Conservation (phyloP, 1,140 invertebrate genomes). For the Formica exsecta region DNA sequence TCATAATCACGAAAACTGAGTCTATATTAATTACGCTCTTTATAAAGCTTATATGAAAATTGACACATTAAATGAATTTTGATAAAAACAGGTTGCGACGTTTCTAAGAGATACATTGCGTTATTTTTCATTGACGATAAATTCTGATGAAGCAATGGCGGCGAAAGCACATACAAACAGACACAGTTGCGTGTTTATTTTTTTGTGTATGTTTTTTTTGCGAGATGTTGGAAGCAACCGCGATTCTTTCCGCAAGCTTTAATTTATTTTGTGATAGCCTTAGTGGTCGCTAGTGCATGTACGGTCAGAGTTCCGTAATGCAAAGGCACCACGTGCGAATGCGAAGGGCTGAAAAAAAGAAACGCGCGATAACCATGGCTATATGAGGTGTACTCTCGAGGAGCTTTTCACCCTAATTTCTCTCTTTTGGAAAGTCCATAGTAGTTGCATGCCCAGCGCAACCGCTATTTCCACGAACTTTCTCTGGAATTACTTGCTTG, state of each 20-base stretch:
- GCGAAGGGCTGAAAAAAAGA: slow-evolving; percentile 20
- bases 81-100: slow-evolving; percentile 13
- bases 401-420: slow-evolving; percentile 51
- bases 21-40: slow-evolving; percentile 25
- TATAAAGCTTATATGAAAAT: slow-evolving; percentile 26
- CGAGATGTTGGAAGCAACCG: slow-evolving; percentile 21
- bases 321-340: slow-evolving; percentile 53
- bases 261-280: slow-evolving; percentile 60
- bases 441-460: slow-evolving; percentile 47
- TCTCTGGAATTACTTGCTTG: slow-evolving; percentile 58
- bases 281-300: slow-evolving; percentile 5
- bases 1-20: slow-evolving; percentile 19
- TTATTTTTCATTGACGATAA: slow-evolving; percentile 38
- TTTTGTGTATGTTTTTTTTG: slow-evolving; percentile 1
- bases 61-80: slow-evolving; percentile 31
- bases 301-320: slow-evolving; percentile 43
- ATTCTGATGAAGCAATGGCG: slow-evolving; percentile 15
- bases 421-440: slow-evolving; percentile 52
- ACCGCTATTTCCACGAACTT: slow-evolving; percentile 58
- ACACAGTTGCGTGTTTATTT: background rate
- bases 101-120: background rate
- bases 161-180: background rate
- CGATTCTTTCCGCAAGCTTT: slow-evolving; percentile 63
- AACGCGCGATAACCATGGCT: slow-evolving; percentile 37
- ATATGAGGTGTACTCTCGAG: slow-evolving; percentile 25